These are phyloP conservation scores for Oreotrochilus melanogaster DNA, from an alignment of 2,113 vertebrate species.

Conservation along the genomic window DNA sequence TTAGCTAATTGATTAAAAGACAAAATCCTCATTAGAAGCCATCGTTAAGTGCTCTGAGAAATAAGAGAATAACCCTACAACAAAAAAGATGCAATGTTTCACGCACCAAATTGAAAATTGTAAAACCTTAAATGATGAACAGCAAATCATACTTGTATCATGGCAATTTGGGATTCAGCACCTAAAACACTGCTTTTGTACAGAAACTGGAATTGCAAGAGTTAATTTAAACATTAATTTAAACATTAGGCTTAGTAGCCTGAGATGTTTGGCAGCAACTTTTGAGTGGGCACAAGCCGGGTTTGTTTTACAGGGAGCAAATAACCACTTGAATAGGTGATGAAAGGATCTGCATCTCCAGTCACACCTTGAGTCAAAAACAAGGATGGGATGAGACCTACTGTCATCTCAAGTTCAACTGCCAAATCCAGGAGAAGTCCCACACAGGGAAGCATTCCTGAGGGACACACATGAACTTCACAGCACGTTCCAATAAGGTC, in stretches of 20 bases:
- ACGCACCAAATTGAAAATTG: background rate
- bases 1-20: background rate
- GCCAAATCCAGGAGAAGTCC: background rate
- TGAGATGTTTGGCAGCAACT: conserved; percentile 50
- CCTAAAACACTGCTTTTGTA: background rate
- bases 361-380: conserved; percentile 47
- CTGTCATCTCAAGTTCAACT: background rate
- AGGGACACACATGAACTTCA: background rate
- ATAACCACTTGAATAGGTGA: conserved; percentile 50
- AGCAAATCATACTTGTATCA: background rate
- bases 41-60: background rate
- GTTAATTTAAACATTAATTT: conserved; percentile 24
- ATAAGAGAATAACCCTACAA: background rate
- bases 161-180: background rate
- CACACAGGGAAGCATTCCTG: background rate
- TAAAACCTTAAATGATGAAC: background rate
- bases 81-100: conserved; percentile 28
- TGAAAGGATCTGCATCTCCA: conserved; percentile 50
- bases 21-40: background rate
- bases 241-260: conserved; percentile 2
- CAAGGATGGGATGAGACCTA: conserved; percentile 8
- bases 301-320: conserved; percentile 49
- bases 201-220: background rate
- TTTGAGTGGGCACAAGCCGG: conserved; percentile 53
- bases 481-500: background rate